phyloP scores from a whole-genome alignment of 2,888 invertebrate genomes.

The Pandemis cinnamomeana region DNA sequence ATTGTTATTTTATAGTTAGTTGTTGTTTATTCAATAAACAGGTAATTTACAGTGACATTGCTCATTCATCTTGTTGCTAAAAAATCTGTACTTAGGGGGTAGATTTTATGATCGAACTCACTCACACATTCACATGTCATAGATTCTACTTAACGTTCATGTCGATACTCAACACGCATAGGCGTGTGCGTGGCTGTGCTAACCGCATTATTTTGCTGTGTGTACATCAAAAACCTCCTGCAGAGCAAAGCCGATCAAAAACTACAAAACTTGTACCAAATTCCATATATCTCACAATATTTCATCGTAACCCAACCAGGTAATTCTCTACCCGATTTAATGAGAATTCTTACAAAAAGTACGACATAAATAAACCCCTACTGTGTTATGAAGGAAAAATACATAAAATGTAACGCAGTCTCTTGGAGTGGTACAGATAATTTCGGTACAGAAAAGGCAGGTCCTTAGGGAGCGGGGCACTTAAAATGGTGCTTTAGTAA shows the following conservation, averaged over 20 bases:
- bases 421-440: constrained; percentile 42
- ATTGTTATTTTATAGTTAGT: no score
- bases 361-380: constrained; percentile 39
- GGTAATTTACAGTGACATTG: no score
- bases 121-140: no score
- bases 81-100: no score
- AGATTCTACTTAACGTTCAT: no score
- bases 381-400: constrained; percentile 40
- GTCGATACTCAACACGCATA: no score
- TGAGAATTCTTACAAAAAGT: constrained; percentile 30
- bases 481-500: constrained; percentile 42
- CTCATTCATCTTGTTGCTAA: no score
- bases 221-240: no score
- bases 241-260: background rate
- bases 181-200: no score
- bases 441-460: constrained; percentile 40
- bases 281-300: background rate
- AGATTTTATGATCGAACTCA: no score
- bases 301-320: constrained; percentile 8
- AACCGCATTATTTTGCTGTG: no score
- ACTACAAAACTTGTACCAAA: background rate
- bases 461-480: constrained; percentile 36
- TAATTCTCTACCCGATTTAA: constrained; percentile 14
- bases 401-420: constrained; percentile 43
- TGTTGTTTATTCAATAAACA: no score